phyloP scores from a whole-genome alignment of 2,113 vertebrate genomes.

The Microtus ochrogaster region DNA sequence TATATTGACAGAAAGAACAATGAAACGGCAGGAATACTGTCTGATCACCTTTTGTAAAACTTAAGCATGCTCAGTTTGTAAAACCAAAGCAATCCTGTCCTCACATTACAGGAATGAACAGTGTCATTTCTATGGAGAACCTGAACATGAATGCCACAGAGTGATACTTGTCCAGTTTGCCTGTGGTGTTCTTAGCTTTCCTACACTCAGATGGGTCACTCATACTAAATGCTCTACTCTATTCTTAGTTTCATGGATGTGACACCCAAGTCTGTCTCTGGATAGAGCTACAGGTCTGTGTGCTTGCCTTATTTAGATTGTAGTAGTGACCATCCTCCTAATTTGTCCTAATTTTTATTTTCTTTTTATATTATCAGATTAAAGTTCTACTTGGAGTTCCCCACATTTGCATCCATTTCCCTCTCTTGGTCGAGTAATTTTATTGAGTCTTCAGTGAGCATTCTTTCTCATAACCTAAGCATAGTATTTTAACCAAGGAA shows the following conservation, averaged over 20 bases:
- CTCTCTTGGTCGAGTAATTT: neutral
- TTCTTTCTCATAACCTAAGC: neutral
- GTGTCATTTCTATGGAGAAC: neutral
- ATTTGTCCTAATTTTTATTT: neutral
- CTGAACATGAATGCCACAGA: neutral
- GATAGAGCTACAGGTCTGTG: neutral
- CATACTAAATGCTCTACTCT: neutral
- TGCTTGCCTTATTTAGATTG: neutral
- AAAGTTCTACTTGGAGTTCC: neutral
- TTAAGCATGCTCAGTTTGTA: neutral
- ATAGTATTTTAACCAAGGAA: neutral
- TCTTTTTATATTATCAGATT: neutral
- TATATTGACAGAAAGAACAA: neutral
- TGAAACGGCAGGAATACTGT: neutral
- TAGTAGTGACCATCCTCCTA: neutral
- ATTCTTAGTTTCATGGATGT: neutral
- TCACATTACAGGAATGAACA: neutral
- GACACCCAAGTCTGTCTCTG: neutral
- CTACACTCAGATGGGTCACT: neutral
- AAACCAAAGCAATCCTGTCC: neutral
- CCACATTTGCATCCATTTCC: neutral
- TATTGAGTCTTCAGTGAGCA: neutral
- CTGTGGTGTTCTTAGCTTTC: neutral
- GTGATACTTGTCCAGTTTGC: neutral
- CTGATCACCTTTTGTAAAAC: neutral